A percentile compares a stretch with the other conserved stretches of the same genome.
Evolutionary conservation across 2,797 vertebrate species (phyloP).

Genomic region (Melanotaenia parkinsoni): DNA sequence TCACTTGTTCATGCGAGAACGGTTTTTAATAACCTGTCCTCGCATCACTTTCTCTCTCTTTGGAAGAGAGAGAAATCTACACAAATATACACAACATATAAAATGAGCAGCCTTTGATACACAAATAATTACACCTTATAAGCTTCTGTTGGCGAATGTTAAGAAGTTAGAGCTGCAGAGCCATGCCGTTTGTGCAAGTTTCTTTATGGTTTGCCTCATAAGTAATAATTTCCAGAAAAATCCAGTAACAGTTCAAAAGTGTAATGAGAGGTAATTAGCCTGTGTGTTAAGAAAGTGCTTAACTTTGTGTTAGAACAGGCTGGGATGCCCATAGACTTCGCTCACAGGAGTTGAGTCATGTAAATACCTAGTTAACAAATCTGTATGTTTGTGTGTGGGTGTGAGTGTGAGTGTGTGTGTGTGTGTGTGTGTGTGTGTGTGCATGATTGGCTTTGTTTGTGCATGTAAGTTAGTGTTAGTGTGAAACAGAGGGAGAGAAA

Average conservation of each 20-base stretch:
- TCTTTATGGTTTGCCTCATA: conserved; percentile 68
- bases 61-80: conserved; percentile 34
- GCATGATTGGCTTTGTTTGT: conserved; percentile 46
- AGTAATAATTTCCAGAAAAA: conserved; percentile 69
- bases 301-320: conserved; percentile 61
- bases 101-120: conserved; percentile 52
- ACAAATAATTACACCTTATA: conserved; percentile 42
- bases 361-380: conserved; percentile 71
- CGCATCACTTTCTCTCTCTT: conserved; percentile 23
- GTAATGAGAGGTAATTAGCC: conserved; percentile 58
- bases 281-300: conserved; percentile 50
- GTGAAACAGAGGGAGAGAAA: conserved; percentile 58
- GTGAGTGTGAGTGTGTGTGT: conserved; percentile 12
- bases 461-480: conserved; percentile 59
- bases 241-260: conserved; percentile 66
- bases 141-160: conserved; percentile 59
- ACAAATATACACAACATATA: conserved; percentile 47
- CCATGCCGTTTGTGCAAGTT: conserved; percentile 58
- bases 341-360: conserved; percentile 62
- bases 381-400: conserved; percentile 34
- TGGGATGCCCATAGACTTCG: conserved; percentile 43
- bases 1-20: conserved; percentile 38
- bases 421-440: conserved; percentile 11
- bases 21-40: conserved; percentile 43
- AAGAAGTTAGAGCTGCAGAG: conserved; percentile 55